A percentile compares a stretch with the other conserved stretches of the same genome.
These are phyloP conservation scores for Diorhabda elongata DNA, from an alignment of 1,140 invertebrate genomes.

Conservation along the genomic window DNA sequence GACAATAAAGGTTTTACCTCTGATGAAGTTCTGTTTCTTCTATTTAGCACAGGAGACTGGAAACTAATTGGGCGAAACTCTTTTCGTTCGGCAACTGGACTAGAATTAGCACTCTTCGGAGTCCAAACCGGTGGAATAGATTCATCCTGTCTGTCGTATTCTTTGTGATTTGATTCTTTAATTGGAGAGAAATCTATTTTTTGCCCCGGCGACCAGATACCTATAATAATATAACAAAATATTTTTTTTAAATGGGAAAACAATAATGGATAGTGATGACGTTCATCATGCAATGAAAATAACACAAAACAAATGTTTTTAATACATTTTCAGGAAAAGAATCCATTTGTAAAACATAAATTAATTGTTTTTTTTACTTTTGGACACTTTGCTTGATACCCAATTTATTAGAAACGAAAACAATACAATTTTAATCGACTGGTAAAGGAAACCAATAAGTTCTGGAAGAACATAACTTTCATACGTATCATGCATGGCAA, in stretches of 20 bases:
- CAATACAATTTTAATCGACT: too few relatives aligned
- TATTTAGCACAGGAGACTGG: slow-evolving; percentile 62
- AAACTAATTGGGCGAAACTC: slow-evolving; percentile 75
- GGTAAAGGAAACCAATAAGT: too few relatives aligned
- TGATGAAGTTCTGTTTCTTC: slow-evolving; percentile 45
- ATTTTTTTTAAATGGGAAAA: neutral
- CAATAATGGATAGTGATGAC: neutral
- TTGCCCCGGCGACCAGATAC: slow-evolving; percentile 49
- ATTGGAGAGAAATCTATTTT: slow-evolving; percentile 33
- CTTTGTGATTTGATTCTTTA: slow-evolving; percentile 50
- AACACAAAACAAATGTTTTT: too few relatives aligned
- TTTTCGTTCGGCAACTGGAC: slow-evolving; percentile 59
- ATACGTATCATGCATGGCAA: too few relatives aligned
- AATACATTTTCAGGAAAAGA: too few relatives aligned
- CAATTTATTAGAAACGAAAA: too few relatives aligned
- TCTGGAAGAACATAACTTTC: too few relatives aligned
- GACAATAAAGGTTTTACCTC: slow-evolving; percentile 31
- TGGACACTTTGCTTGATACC: too few relatives aligned
- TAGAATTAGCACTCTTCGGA: slow-evolving; percentile 62
- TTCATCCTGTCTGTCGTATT: slow-evolving; percentile 47
- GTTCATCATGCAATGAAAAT: neutral
- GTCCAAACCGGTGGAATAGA: slow-evolving; percentile 69
- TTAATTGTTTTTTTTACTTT: too few relatives aligned
- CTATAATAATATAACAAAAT: slow-evolving; percentile 30
- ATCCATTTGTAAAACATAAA: too few relatives aligned